Evolutionary conservation across 2,113 vertebrate genomes (phyloP).

Genomic region (Nettapus auritus): DNA sequence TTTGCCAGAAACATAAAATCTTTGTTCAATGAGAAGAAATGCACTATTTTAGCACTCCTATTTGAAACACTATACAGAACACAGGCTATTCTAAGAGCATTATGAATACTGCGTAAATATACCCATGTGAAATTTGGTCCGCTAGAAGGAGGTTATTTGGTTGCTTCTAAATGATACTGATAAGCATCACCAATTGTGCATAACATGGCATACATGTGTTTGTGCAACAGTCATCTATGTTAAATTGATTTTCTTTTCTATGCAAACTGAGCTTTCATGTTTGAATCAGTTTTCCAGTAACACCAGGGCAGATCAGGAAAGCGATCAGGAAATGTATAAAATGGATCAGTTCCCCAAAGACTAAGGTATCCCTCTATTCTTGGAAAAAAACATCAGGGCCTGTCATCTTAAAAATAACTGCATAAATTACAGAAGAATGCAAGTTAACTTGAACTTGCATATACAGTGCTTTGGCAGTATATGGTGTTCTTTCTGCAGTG

Average conservation of each 20-base stretch:
- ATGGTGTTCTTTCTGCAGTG: not conserved
- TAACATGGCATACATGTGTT: not conserved
- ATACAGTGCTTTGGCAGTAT: not conserved
- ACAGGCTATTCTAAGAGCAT: not conserved
- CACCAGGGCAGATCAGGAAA: not conserved
- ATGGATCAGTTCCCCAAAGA: conserved; percentile 57
- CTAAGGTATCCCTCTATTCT: conserved; percentile 33
- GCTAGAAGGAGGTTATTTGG: not conserved
- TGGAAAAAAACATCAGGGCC: conserved; percentile 12
- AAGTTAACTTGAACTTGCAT: not conserved
- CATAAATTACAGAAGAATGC: not conserved
- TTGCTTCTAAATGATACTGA: not conserved
- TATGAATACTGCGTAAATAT: not conserved
- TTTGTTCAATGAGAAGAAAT: conserved; percentile 17
- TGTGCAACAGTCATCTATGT: not conserved
- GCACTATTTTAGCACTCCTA: not conserved
- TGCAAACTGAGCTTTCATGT: conserved; percentile 16
- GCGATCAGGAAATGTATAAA: conserved; percentile 37
- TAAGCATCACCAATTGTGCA: conserved; percentile 8
- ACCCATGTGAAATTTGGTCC: not conserved
- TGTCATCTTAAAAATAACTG: conserved; percentile 28
- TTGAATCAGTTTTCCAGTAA: conserved; percentile 43
- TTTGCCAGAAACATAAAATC: conserved; percentile 54
- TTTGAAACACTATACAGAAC: conserved; percentile 45
- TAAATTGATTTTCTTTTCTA: conserved; percentile 48